Evolutionary conservation across 35 echinoderm and acorn worm species (phyloP).

Genomic region (Anneissia japonica): DNA sequence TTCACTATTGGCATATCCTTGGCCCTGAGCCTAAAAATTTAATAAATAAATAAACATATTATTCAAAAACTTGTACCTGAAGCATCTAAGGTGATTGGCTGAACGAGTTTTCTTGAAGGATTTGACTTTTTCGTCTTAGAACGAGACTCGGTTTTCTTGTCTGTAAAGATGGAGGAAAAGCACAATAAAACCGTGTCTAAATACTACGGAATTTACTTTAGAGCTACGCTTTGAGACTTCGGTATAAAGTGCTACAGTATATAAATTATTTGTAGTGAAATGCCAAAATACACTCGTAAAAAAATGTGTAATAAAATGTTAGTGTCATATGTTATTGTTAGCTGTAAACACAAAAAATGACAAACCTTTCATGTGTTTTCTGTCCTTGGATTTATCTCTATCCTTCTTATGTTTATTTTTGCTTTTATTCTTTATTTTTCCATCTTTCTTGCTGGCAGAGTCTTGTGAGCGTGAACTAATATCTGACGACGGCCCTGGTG

Average conservation of each 20-base stretch:
- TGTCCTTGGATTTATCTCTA: not conserved
- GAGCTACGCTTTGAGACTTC: no score
- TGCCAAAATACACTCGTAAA: no score
- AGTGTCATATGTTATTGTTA: no score
- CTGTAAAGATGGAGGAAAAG: not conserved
- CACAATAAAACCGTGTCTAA: no score
- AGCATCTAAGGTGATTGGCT: not conserved
- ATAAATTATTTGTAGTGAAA: no score
- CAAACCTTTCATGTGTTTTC: not conserved
- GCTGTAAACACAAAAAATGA: no score
- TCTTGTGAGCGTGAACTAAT: not conserved
- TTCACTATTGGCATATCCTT: no score
- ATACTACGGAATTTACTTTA: no score
- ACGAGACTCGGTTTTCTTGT: not conserved
- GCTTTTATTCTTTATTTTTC: constrained; percentile 18
- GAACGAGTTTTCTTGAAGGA: not conserved
- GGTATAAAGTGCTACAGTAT: no score
- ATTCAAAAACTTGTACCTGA: not conserved
- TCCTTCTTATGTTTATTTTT: constrained; percentile 41
- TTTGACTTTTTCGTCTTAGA: not conserved
- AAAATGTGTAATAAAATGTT: no score
- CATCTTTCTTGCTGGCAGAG: not conserved
- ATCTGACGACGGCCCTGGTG: not conserved
- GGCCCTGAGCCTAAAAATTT: no score
- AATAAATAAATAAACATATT: not conserved